phyloP scores from a whole-genome alignment of 2,888 invertebrate genomes.

The Drosophila cyrtoloma region DNA sequence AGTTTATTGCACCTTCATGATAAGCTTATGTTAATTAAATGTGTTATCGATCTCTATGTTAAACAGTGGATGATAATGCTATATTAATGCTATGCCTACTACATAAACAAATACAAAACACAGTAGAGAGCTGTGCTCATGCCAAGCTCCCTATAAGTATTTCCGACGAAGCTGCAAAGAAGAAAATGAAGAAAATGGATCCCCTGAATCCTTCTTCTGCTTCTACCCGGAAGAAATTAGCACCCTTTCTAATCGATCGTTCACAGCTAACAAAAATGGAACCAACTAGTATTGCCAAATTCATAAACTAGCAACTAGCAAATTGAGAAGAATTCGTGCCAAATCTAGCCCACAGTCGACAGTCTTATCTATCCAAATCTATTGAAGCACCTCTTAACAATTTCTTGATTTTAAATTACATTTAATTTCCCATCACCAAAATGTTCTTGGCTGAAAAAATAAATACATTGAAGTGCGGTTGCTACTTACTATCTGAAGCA shows the following conservation, averaged over 20 bases:
- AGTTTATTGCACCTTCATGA: not conserved
- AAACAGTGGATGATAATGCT: not conserved
- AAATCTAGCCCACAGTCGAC: not conserved
- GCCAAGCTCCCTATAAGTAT: not conserved
- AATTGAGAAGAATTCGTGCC: not conserved
- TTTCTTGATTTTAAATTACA: not conserved
- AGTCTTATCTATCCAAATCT: not conserved
- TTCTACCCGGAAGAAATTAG: not conserved
- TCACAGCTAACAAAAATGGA: not conserved
- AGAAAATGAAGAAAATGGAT: not conserved
- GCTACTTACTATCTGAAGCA: slow-evolving; percentile 20
- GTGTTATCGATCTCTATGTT: not conserved
- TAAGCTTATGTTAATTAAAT: not conserved
- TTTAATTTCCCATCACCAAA: slow-evolving; percentile 1
- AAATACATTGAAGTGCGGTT: slow-evolving; percentile 14
- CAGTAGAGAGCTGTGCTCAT: not conserved
- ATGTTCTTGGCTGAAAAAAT: not conserved
- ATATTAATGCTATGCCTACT: not conserved
- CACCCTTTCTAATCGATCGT: not conserved
- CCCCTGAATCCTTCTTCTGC: not conserved
- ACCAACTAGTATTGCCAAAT: not conserved
- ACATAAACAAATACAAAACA: not conserved
- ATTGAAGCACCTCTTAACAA: not conserved
- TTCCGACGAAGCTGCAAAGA: not conserved
- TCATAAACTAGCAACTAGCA: not conserved